phyloP scores from a whole-genome alignment of 2,797 vertebrate genomes.

The Eremophila alpestris region DNA sequence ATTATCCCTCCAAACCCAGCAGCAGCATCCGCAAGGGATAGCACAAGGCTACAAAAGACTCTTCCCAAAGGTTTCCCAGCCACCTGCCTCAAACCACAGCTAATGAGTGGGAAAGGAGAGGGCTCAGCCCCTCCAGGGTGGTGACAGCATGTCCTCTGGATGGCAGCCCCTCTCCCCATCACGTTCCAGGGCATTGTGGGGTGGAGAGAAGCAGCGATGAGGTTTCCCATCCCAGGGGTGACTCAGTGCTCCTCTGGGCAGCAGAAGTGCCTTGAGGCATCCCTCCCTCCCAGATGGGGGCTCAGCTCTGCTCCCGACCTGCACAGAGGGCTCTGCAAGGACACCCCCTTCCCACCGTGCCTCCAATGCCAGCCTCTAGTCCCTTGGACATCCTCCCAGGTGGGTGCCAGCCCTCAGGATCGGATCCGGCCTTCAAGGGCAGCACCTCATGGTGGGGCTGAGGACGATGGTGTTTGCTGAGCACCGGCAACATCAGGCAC shows the following conservation, averaged over 20 bases:
- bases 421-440: no score
- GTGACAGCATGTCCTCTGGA: neutral
- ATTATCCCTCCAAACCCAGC: neutral
- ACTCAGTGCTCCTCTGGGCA: neutral
- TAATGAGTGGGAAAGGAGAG: rapidly evolving
- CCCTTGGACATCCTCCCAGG: neutral
- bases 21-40: neutral
- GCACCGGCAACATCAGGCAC: neutral
- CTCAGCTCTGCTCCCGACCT: neutral
- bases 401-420: neutral
- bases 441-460: rapidly evolving
- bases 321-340: neutral
- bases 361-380: rapidly evolving
- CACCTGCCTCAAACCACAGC: rapidly evolving
- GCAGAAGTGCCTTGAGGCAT: neutral
- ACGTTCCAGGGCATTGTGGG: neutral
- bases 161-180: neutral
- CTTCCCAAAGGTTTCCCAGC: neutral
- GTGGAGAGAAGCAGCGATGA: neutral
- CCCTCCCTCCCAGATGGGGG: rapidly evolving
- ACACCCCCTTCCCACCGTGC: rapidly evolving
- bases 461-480: rapidly evolving
- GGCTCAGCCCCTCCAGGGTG: neutral
- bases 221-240: neutral
- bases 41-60: neutral